phyloP scores from a whole-genome alignment of 2,888 invertebrate species.

The Brenthis daphne region DNA sequence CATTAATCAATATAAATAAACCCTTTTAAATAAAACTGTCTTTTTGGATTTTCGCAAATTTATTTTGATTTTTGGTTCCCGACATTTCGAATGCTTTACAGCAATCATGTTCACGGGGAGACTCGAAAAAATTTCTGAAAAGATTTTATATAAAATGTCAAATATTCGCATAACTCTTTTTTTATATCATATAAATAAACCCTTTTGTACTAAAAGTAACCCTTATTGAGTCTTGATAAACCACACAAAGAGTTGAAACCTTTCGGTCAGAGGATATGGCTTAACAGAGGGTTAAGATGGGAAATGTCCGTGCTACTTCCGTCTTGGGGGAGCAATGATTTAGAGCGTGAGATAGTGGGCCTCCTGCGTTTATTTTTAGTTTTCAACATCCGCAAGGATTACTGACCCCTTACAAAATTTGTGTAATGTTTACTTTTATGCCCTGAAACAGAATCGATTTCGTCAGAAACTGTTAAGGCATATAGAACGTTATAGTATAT shows the following conservation, averaged over 20 bases:
- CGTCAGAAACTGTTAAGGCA: too few species aligned
- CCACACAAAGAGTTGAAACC: constrained; percentile 26
- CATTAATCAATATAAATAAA: too few species aligned
- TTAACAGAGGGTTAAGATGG: constrained; percentile 52
- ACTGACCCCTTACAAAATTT: constrained; percentile 43
- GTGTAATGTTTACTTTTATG: constrained; percentile 3
- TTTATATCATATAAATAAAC: constrained; percentile 5
- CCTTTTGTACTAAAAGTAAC: constrained; percentile 16
- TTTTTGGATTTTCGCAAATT: too few species aligned
- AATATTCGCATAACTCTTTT: background rate
- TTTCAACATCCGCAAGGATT: constrained; percentile 47
- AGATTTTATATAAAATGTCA: too few species aligned
- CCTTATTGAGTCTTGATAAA: constrained; percentile 21
- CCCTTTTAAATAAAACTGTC: too few species aligned
- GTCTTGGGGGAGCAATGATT: constrained; percentile 58
- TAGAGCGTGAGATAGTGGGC: constrained; percentile 56
- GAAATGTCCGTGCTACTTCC: constrained; percentile 56
- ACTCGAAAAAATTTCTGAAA: too few species aligned
- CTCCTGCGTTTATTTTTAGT: constrained; percentile 51
- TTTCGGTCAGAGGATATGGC: constrained; percentile 57
- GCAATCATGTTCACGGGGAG: too few species aligned
- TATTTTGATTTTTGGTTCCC: too few species aligned
- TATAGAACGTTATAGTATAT: too few species aligned
- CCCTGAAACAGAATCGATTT: background rate
- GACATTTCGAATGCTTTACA: too few species aligned